These are phyloP conservation scores for Salvelinus sp. DNA, from an alignment of 2,113 vertebrate species.

Conservation along the genomic window DNA sequence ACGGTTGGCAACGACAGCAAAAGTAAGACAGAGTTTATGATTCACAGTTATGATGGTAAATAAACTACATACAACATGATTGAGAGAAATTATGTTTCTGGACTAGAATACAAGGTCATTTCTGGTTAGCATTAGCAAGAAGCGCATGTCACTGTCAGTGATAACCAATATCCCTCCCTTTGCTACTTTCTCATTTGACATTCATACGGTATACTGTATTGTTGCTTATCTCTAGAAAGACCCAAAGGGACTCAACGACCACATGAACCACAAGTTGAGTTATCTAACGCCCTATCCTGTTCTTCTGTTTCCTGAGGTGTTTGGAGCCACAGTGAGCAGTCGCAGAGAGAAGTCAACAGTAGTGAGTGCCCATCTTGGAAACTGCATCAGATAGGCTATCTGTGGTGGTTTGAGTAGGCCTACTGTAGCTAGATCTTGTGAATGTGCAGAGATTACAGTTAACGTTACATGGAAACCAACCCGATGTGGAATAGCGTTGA, in stretches of 20 bases:
- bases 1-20: constrained; percentile 56
- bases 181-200: no score
- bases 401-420: no score
- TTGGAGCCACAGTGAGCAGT: constrained; percentile 55
- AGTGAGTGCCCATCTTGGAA: constrained; percentile 51
- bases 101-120: constrained; percentile 62
- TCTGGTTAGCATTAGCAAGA: not conserved
- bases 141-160: no score
- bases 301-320: constrained; percentile 56
- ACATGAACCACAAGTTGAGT: not conserved
- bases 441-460: no score
- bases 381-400: not conserved
- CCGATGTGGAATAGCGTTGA: no score
- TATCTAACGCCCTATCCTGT: not conserved
- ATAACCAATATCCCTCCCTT: no score
- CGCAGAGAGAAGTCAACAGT: constrained; percentile 50
- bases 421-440: no score
- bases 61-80: not conserved
- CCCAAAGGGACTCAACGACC: no score
- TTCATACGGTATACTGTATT: no score
- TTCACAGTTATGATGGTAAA: not conserved
- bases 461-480: no score
- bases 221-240: no score
- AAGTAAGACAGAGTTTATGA: constrained; percentile 57
- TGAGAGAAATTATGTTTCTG: not conserved